A percentile compares a stretch with the other conserved stretches of the same genome.
Evolutionary conservation across 2,797 vertebrate species (phyloP).

Genomic region (Manis crassicaudata): DNA sequence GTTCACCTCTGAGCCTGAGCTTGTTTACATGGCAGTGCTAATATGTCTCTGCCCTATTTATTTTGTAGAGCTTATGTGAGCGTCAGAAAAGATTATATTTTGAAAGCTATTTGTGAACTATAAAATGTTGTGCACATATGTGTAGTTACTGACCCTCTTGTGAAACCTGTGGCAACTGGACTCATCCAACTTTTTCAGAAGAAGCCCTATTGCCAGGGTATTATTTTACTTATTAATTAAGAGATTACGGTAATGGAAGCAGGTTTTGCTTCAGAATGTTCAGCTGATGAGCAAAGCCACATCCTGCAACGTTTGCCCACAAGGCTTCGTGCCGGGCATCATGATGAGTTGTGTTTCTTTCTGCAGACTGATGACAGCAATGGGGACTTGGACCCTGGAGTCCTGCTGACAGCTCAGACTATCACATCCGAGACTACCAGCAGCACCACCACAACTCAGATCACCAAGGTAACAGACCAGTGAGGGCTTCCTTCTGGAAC

Average conservation of each 20-base stretch:
- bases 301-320: background rate
- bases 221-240: constrained; percentile 25
- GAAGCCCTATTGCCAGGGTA: background rate
- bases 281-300: background rate
- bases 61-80: background rate
- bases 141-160: background rate
- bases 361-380: constrained; percentile 91
- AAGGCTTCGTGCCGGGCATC: background rate
- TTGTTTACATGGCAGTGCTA: background rate
- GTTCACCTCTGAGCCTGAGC: background rate
- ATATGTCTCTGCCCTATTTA: background rate
- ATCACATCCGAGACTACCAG: constrained; percentile 97
- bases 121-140: background rate
- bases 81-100: background rate
- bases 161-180: background rate
- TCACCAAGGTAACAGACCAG: constrained; percentile 91
- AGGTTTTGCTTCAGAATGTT: background rate
- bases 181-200: background rate
- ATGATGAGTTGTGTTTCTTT: constrained; percentile 56
- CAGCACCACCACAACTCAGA: constrained; percentile 98
- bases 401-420: constrained; percentile 97
- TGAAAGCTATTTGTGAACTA: background rate
- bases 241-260: background rate
- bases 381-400: constrained; percentile 92
- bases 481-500: background rate